A percentile compares a stretch with the other conserved stretches of the same genome.
Conservation (phyloP, 2,113 vertebrate species). For the Nematolebias whitei region DNA sequence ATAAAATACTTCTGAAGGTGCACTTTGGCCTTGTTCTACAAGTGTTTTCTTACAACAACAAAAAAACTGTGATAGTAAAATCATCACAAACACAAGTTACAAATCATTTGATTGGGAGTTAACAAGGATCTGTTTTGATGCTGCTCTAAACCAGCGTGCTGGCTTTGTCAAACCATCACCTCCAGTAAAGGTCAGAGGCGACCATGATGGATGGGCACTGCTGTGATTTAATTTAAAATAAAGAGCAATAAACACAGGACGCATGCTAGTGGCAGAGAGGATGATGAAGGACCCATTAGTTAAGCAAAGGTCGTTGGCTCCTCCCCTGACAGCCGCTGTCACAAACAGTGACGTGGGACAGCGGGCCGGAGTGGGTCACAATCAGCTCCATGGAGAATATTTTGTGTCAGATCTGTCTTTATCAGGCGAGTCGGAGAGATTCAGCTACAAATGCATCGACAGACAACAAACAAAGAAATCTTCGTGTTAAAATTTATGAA, state of each 20-base stretch:
- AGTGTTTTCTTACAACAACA: too few relatives aligned
- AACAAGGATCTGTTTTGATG: constrained; percentile 7
- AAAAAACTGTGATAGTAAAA: not conserved
- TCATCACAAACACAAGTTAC: not conserved
- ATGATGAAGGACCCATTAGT: constrained; percentile 77
- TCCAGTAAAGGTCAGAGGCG: constrained; percentile 79
- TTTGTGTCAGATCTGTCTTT: constrained; percentile 70
- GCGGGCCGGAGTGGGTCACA: constrained; percentile 50
- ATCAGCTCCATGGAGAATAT: constrained; percentile 28
- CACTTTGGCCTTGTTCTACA: not conserved
- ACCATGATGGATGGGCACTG: constrained; percentile 75
- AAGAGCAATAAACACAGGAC: constrained; percentile 77
- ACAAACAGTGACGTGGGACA: constrained; percentile 50
- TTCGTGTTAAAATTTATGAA: constrained; percentile 26
- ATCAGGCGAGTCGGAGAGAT: constrained; percentile 73
- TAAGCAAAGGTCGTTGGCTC: constrained; percentile 85
- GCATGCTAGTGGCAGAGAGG: constrained; percentile 64
- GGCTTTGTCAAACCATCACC: constrained; percentile 67
- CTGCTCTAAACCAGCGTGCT: constrained; percentile 46
- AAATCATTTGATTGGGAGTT: not conserved
- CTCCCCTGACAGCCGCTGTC: constrained; percentile 75
- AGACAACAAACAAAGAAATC: constrained; percentile 29
- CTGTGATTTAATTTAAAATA: constrained; percentile 81
- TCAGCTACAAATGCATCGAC: constrained; percentile 68
- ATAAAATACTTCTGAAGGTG: constrained; percentile 3